Evolutionary conservation across 2,888 invertebrate species (phyloP).

Genomic region (Dastarcus helophoroides): DNA sequence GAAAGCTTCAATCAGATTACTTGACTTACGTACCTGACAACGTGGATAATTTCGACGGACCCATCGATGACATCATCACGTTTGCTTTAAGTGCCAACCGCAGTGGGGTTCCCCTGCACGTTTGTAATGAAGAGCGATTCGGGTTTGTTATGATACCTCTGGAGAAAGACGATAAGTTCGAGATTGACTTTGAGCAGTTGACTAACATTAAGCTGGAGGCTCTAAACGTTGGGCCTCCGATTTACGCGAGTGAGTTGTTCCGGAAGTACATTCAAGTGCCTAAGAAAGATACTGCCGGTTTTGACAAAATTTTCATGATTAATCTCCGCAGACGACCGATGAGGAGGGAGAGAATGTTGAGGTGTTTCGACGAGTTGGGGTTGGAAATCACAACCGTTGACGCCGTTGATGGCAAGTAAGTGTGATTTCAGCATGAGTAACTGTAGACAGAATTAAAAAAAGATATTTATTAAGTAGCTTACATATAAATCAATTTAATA

Average conservation of each 20-base stretch:
- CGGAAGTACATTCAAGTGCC: slow-evolving; percentile 28
- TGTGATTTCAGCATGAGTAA: slow-evolving; percentile 14
- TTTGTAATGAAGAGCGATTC: slow-evolving; percentile 73
- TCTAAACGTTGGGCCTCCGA: slow-evolving; percentile 45
- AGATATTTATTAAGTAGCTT: no score
- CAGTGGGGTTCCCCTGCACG: slow-evolving; percentile 50
- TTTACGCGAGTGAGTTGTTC: slow-evolving; percentile 38
- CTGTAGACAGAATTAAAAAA: no score
- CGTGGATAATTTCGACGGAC: slow-evolving; percentile 52
- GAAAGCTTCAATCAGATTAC: slow-evolving; percentile 42
- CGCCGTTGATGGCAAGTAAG: slow-evolving; percentile 84
- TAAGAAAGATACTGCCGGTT: slow-evolving; percentile 50
- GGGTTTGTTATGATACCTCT: slow-evolving; percentile 77
- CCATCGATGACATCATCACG: slow-evolving; percentile 78
- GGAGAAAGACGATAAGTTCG: slow-evolving; percentile 52
- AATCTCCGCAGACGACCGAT: slow-evolving; percentile 78
- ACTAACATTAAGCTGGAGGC: slow-evolving; percentile 51
- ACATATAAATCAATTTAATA: no score
- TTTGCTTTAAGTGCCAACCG: slow-evolving; percentile 75
- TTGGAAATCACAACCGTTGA: slow-evolving; percentile 62
- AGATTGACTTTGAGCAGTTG: slow-evolving; percentile 59
- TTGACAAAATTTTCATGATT: slow-evolving; percentile 82
- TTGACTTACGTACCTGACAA: slow-evolving; percentile 65
- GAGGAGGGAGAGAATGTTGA: slow-evolving; percentile 65
- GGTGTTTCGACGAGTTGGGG: slow-evolving; percentile 69